Evolutionary conservation across 2,888 invertebrate genomes (phyloP).

Genomic region (Tuta absoluta): DNA sequence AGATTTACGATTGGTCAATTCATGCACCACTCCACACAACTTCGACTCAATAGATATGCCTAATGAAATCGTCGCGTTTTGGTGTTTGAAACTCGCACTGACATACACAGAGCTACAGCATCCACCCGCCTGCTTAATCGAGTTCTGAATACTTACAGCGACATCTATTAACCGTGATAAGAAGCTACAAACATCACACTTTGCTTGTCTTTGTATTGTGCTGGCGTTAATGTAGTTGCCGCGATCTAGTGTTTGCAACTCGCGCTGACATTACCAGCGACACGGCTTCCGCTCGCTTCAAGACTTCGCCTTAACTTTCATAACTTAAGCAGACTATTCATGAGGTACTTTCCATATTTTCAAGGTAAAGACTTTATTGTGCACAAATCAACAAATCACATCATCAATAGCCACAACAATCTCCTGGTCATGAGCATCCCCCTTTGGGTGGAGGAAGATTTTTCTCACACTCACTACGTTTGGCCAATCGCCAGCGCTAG

Average conservation of each 20-base stretch:
- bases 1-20: too few relatives aligned
- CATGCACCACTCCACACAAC: too few relatives aligned
- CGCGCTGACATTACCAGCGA: not conserved
- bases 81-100: not conserved
- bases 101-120: not conserved
- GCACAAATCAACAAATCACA: too few relatives aligned
- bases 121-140: not conserved
- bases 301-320: not conserved
- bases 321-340: not conserved
- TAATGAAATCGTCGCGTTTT: not conserved
- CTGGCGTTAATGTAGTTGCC: not conserved
- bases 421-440: too few relatives aligned
- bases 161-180: not conserved
- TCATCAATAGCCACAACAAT: too few relatives aligned
- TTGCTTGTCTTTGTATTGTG: not conserved
- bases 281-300: not conserved
- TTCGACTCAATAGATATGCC: too few relatives aligned
- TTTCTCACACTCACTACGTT: too few relatives aligned
- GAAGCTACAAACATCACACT: not conserved
- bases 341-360: not conserved
- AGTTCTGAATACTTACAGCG: not conserved
- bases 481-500: too few relatives aligned
- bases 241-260: not conserved
- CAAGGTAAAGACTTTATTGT: too few relatives aligned
- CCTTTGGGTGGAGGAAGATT: too few relatives aligned